Base-by-base conservation (phyloP, 1,140 invertebrate species). In the Diuraphis noxia region DNA sequence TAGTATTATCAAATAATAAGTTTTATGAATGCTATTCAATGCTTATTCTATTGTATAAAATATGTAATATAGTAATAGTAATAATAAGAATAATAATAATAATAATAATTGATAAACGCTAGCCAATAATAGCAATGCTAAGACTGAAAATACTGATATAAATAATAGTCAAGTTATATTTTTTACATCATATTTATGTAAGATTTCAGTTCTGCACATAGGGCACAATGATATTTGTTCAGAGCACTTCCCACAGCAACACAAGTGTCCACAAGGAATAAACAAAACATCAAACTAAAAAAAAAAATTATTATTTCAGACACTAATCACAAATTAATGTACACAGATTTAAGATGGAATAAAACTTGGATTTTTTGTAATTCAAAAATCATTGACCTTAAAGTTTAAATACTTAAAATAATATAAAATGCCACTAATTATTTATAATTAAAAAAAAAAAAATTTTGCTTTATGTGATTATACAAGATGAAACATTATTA, bases 191-290 rank as follows among this genome's bases (percentile, higher is more conserved):
- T 82, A 41, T 81, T 91, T 91, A 52, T 91, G 49, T 13, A 6
- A 49, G 30, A 91, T 91, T 23, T 40, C 34, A 49, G 89, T 46
- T 49, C 89, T 91, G 43, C 89, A 91, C 89, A 91, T 91, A 21
- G 89, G 89, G 19, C 89, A 91, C 9, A 82, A 52, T 40, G 25
- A 36, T 82, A 91, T 30, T 91, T 91, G 81, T 81, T 40, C 72
- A 40, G 89, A 82, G n/a, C 89, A 91, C 25, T 91, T 81, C 89
- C 77, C 52, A 49, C 89, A 91, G 77, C 89, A 81, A 82, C 89
- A 91, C 49, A 91, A 52, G 72, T 91, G 89, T 91, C 89, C 89
- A 52, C 89, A 91, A 25, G 89, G 89, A 36, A 91, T 52, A 82
- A 91, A 91, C 23, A 91, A 49, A 82, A 82, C 77, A n/a, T 91